Evolutionary conservation across 2,888 invertebrate genomes (phyloP).

Genomic region (Chymomyza procnemis): DNA sequence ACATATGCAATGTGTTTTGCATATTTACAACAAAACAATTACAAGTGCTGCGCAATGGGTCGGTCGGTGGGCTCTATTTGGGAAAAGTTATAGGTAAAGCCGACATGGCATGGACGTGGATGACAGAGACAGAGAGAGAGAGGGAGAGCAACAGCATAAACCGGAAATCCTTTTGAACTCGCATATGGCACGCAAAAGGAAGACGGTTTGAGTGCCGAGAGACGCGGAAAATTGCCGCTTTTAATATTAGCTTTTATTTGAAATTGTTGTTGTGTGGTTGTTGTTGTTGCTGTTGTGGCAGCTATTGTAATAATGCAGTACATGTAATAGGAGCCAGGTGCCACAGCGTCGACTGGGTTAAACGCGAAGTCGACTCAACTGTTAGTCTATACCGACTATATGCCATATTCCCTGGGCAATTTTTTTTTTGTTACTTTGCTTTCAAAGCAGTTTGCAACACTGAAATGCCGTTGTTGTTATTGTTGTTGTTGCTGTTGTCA

Average conservation of each 20-base stretch:
- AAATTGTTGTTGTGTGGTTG: constrained; percentile 52
- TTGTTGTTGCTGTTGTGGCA: constrained; percentile 20
- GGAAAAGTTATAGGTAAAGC: background rate
- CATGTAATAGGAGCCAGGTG: constrained; percentile 70
- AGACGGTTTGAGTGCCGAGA: constrained; percentile 38
- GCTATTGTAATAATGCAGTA: constrained; percentile 66
- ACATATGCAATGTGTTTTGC: constrained; percentile 23
- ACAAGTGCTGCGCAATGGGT: constrained; percentile 22
- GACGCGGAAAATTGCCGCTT: constrained; percentile 67
- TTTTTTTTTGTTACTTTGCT: constrained; percentile 27
- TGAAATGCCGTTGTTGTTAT: background rate
- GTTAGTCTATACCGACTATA: constrained; percentile 47
- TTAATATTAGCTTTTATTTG: constrained; percentile 69
- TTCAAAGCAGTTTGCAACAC: no score
- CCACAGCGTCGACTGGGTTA: constrained; percentile 63
- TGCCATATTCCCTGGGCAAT: constrained; percentile 44
- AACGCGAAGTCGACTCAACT: constrained; percentile 8
- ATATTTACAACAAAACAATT: constrained; percentile 60
- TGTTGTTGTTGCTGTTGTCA: constrained; percentile 45
- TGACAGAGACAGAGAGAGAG: no score
- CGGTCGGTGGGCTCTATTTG: no score
- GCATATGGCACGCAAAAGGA: constrained; percentile 68
- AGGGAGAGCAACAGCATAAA: constrained; percentile 58
- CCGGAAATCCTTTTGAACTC: constrained; percentile 70
- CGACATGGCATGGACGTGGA: background rate